These are phyloP conservation scores for Craseonycteris thonglongyai DNA, from an alignment of 2,113 vertebrate genomes.

Conservation along the genomic window DNA sequence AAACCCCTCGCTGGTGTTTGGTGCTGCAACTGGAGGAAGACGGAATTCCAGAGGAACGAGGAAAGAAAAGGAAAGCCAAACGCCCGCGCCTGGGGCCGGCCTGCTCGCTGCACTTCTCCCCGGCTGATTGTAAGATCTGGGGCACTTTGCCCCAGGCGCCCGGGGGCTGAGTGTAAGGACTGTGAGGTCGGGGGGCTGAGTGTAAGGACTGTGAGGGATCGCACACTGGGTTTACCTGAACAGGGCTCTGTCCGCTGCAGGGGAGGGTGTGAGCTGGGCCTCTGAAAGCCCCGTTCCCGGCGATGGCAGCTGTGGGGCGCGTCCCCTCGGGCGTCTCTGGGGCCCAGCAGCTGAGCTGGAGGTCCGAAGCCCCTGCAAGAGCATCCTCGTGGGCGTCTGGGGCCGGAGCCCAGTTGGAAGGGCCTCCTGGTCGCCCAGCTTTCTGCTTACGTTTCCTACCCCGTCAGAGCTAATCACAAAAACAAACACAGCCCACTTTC, in stretches of 20 bases:
- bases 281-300: not conserved
- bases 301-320: fast-evolving
- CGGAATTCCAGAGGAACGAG: not conserved
- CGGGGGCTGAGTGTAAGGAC: not conserved
- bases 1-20: not conserved
- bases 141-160: not conserved
- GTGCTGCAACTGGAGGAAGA: not conserved
- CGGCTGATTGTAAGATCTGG: not conserved
- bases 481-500: not conserved
- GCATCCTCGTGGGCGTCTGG: fast-evolving
- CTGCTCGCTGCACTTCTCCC: not conserved
- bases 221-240: not conserved
- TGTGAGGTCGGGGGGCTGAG: no score
- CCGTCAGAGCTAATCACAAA: not conserved
- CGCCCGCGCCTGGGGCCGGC: not conserved
- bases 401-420: not conserved
- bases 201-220: not conserved
- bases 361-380: fast-evolving
- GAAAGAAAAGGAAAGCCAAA: not conserved
- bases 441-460: not conserved
- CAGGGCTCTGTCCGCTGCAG: not conserved
- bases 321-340: fast-evolving
- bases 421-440: not conserved
- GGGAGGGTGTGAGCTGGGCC: not conserved
- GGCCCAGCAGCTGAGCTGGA: not conserved